Percentiles rank a stretch among this genome's conserved stretches.
Evolutionary conservation across 2,113 vertebrate genomes (phyloP).

Genomic region (Dipodomys merriami): DNA sequence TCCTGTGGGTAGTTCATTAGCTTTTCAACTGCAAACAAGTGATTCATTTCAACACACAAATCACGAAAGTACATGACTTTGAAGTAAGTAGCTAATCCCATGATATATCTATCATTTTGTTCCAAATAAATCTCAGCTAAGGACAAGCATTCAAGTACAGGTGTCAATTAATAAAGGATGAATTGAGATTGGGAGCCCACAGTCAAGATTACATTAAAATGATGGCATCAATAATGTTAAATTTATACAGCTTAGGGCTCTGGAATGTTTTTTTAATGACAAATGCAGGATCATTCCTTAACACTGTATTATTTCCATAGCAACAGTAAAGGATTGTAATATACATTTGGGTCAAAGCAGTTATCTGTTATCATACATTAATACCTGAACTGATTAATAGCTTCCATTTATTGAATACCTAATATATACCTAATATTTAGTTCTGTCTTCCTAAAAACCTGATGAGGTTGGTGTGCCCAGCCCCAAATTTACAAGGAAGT

Average conservation of each 20-base stretch:
- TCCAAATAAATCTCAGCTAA: slow-evolving; percentile 67
- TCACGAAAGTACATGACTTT: slow-evolving; percentile 68
- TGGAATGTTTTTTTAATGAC: slow-evolving; percentile 33
- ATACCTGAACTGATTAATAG: not conserved
- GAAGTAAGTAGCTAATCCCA: slow-evolving; percentile 71
- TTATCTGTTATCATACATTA: not conserved
- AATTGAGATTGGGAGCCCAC: slow-evolving; percentile 40
- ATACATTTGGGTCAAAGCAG: not conserved
- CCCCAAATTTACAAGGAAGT: not conserved
- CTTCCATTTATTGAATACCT: not conserved
- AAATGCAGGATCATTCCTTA: slow-evolving; percentile 45
- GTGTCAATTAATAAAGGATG: slow-evolving; percentile 69
- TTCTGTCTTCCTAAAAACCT: not conserved
- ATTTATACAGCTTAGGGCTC: slow-evolving; percentile 38
- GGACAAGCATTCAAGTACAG: slow-evolving; percentile 69
- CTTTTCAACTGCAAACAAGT: slow-evolving; percentile 61
- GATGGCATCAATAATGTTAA: slow-evolving; percentile 51
- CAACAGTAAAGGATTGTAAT: not conserved
- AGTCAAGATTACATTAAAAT: slow-evolving; percentile 65
- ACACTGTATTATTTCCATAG: slow-evolving; percentile 29
- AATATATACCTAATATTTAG: not conserved
- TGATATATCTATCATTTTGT: slow-evolving; percentile 57
- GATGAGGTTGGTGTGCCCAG: not conserved
- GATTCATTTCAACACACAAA: slow-evolving; percentile 65
- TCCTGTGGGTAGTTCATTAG: slow-evolving; percentile 20